phyloP scores from a whole-genome alignment of 2,888 invertebrate species.

The Onthophagus sagittarius region DNA sequence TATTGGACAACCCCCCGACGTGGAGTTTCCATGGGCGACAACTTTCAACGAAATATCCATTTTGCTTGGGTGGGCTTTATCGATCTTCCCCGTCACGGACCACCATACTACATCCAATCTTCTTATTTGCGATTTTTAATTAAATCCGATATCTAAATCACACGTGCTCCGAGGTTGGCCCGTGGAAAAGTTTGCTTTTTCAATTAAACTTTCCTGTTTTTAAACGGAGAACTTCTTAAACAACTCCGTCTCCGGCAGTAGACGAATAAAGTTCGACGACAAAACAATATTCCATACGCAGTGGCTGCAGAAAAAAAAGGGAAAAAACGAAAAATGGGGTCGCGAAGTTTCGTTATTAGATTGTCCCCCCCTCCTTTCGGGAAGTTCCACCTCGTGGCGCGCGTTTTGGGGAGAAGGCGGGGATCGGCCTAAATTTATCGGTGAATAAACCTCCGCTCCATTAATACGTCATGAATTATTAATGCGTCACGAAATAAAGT shows the following conservation, averaged over 20 bases:
- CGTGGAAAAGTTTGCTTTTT: not conserved
- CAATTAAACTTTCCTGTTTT: not conserved
- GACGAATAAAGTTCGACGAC: not conserved
- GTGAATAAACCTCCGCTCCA: slow-evolving; percentile 9
- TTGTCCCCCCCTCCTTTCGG: not conserved
- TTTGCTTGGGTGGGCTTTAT: not conserved
- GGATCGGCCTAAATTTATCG: slow-evolving; percentile 5
- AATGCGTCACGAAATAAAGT: slow-evolving; percentile 11
- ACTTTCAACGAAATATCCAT: not conserved
- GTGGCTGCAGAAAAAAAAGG: no score
- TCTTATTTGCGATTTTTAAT: not conserved
- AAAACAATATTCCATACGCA: not conserved
- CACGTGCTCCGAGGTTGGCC: not conserved
- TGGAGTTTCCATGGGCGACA: not conserved
- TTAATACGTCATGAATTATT: slow-evolving; percentile 12
- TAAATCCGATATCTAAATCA: not conserved
- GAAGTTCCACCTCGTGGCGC: slow-evolving; percentile 2
- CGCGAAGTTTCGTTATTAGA: slow-evolving; percentile 9
- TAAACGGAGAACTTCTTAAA: not conserved
- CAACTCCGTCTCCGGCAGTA: not conserved
- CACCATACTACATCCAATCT: not conserved
- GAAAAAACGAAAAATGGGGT: not conserved
- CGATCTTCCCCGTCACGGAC: not conserved
- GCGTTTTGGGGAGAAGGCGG: not conserved
- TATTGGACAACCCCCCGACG: not conserved